These are phyloP conservation scores for Sipha flava DNA, from an alignment of 1,140 invertebrate genomes.

Conservation along the genomic window DNA sequence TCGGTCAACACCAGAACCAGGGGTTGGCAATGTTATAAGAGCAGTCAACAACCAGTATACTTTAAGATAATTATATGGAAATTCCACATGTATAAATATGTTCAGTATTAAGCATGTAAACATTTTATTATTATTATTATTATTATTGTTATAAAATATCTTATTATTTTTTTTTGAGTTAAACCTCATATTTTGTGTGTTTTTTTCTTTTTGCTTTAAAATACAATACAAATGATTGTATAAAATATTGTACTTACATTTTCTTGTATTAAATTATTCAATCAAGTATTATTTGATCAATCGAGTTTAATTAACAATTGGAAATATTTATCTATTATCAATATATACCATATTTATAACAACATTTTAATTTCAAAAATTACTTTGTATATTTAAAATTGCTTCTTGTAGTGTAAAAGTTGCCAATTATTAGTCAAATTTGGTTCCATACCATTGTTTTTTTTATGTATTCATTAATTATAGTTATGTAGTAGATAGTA, in stretches of 20 bases:
- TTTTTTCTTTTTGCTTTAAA: background rate
- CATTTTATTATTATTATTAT: background rate
- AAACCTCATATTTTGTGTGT: background rate
- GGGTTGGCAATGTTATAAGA: constrained; percentile 4
- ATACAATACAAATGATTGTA: background rate
- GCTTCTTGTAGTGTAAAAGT: background rate
- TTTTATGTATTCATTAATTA: background rate
- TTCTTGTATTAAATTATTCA: background rate
- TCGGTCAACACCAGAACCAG: constrained; percentile 20
- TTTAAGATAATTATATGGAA: background rate
- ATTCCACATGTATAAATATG: background rate
- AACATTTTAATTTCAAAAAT: background rate
- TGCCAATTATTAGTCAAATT: background rate
- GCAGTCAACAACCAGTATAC: constrained; percentile 28
- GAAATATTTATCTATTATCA: background rate
- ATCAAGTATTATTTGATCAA: background rate
- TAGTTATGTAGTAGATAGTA: background rate
- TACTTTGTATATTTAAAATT: background rate
- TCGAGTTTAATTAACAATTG: background rate
- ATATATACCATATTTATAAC: background rate
- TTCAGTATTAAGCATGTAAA: background rate
- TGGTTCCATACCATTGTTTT: background rate
- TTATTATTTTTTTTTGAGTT: background rate
- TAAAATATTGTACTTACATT: background rate
- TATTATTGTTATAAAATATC: background rate